phyloP scores from a whole-genome alignment of 1,140 invertebrate species.

The Drosophila gunungcola region DNA sequence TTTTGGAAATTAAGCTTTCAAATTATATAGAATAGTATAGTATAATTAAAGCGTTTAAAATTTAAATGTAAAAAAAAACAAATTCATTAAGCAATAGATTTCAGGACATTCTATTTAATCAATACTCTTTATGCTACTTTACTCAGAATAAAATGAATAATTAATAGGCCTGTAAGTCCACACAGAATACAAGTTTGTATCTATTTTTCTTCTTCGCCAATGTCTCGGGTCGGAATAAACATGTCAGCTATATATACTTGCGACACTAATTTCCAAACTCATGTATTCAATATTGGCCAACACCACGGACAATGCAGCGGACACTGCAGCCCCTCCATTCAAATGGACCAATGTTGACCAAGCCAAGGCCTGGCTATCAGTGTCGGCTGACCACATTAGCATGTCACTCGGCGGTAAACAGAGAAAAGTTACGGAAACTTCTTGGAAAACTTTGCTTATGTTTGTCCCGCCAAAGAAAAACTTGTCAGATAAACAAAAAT shows the following conservation, averaged over 20 bases:
- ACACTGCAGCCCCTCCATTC: slow-evolving; percentile 11
- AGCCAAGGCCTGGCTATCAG: slow-evolving; percentile 28
- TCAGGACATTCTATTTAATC: no score
- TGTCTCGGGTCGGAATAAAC: slow-evolving; percentile 20
- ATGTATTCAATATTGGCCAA: slow-evolving; percentile 32
- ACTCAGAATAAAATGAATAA: neutral
- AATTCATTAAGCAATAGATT: neutral
- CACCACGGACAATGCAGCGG: slow-evolving; percentile 24
- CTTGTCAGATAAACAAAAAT: slow-evolving; percentile 50
- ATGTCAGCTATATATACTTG: slow-evolving; percentile 9
- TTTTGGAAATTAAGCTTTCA: no score
- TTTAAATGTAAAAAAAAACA: no score
- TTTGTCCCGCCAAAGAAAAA: slow-evolving; percentile 41
- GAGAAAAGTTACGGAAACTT: slow-evolving; percentile 53
- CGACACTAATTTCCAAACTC: slow-evolving; percentile 30
- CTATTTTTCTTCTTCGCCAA: slow-evolving; percentile 14
- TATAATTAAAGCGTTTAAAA: no score
- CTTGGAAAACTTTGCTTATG: slow-evolving; percentile 62
- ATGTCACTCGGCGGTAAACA: slow-evolving; percentile 53
- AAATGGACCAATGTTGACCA: slow-evolving; percentile 18
- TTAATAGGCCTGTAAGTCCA: neutral
- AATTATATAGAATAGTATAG: no score
- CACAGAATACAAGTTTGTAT: neutral
- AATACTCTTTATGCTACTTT: no score
- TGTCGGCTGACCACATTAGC: slow-evolving; percentile 48